Conservation (phyloP, 2,888 invertebrate genomes). For the Amaurobius ferox region DNA sequence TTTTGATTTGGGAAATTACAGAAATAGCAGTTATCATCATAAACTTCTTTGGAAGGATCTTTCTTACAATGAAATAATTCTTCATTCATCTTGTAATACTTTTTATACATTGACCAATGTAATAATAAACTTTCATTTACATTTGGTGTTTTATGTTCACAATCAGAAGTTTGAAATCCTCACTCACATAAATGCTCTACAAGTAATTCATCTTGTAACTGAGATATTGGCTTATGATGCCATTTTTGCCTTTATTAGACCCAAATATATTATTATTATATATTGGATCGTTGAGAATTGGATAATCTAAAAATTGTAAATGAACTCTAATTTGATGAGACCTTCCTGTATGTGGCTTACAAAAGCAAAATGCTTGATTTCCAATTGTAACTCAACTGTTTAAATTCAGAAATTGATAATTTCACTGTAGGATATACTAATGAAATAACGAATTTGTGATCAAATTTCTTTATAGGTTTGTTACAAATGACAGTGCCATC, state of each 20-base stretch:
- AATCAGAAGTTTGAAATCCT: background rate
- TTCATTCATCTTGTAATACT: background rate
- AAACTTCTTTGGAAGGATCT: constrained; percentile 84
- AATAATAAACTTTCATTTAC: background rate
- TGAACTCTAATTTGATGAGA: constrained; percentile 99
- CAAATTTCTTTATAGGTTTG: constrained; percentile 94
- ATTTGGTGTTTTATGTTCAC: background rate
- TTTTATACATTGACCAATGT: background rate
- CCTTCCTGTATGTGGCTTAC: constrained; percentile 95
- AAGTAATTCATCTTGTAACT: constrained; percentile 8
- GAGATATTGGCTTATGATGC: constrained; percentile 80
- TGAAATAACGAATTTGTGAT: constrained; percentile 97
- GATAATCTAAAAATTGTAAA: constrained; percentile 96
- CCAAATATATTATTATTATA: constrained; percentile 96
- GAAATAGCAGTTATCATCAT: constrained; percentile 93
- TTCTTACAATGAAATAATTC: background rate
- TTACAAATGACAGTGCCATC: constrained; percentile 86
- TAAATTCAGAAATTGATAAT: constrained; percentile 93
- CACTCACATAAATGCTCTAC: background rate
- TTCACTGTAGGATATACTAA: constrained; percentile 95
- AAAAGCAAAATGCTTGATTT: constrained; percentile 94
- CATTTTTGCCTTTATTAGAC: constrained; percentile 91
- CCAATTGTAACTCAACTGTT: constrained; percentile 90
- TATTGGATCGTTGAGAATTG: constrained; percentile 96
- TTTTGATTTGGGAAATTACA: constrained; percentile 79